Evolutionary conservation across 2,888 invertebrate genomes (phyloP).

Genomic region (Amblyjoppa proteus): DNA sequence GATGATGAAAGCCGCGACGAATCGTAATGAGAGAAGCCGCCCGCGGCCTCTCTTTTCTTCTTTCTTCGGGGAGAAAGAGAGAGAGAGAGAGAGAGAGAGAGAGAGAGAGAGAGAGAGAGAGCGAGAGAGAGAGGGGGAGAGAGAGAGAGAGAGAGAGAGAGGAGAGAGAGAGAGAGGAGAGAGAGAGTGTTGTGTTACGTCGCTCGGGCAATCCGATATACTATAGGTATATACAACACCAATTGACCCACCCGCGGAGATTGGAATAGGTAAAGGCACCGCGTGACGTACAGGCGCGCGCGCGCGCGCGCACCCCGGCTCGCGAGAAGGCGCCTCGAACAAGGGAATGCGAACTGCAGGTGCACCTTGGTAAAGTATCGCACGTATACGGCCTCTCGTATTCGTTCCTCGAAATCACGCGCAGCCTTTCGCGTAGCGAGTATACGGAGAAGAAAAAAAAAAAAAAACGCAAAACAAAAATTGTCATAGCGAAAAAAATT

Average conservation of each 20-base stretch:
- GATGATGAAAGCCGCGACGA: slow-evolving; percentile 80
- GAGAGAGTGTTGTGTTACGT: slow-evolving; percentile 73
- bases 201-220: slow-evolving; percentile 71
- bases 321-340: slow-evolving; percentile 44
- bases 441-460: slow-evolving; percentile 22
- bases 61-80: slow-evolving; percentile 62
- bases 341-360: slow-evolving; percentile 65
- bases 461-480: neutral
- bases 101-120: slow-evolving; percentile 67
- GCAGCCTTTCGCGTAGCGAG: slow-evolving; percentile 45
- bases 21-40: slow-evolving; percentile 80
- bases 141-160: slow-evolving; percentile 69
- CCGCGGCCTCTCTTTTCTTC: slow-evolving; percentile 68
- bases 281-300: slow-evolving; percentile 57
- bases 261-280: slow-evolving; percentile 69
- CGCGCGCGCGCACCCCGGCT: slow-evolving; percentile 19
- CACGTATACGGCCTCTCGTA: slow-evolving; percentile 42
- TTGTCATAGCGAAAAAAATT: neutral
- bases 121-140: slow-evolving; percentile 68
- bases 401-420: slow-evolving; percentile 55
- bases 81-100: slow-evolving; percentile 69
- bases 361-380: slow-evolving; percentile 50
- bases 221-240: slow-evolving; percentile 60
- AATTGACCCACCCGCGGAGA: slow-evolving; percentile 76
- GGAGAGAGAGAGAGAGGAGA: slow-evolving; percentile 66